Conservation (phyloP, 2,113 vertebrate species). For the Spheniscus mendiculus region DNA sequence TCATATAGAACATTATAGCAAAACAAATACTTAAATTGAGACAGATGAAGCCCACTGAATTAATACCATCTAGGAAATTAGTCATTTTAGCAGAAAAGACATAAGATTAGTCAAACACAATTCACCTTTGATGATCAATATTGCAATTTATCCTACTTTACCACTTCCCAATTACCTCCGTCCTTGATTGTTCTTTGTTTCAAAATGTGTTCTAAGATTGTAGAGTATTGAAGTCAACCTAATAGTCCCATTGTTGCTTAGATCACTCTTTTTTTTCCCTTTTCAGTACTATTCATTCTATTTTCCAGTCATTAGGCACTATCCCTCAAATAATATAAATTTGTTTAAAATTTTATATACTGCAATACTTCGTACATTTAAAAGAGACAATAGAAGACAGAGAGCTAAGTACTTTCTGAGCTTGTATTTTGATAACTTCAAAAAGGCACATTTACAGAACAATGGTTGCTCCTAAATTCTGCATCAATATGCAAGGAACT, state of each 20-base stretch:
- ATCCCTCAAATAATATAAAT: not conserved
- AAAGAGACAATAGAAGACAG: not conserved
- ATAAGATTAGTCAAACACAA: not conserved
- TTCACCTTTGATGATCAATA: not conserved
- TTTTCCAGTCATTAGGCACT: not conserved
- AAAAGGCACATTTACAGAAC: not conserved
- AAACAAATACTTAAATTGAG: not conserved
- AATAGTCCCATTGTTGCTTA: not conserved
- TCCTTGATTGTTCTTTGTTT: not conserved
- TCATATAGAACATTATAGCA: not conserved
- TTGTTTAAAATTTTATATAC: not conserved
- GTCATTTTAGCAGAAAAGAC: not conserved
- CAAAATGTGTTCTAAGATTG: not conserved
- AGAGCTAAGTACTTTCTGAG: not conserved
- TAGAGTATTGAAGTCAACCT: not conserved
- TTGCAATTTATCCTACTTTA: not conserved
- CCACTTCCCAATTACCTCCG: not conserved
- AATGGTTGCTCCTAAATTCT: not conserved
- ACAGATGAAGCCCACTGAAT: not conserved
- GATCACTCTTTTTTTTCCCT: not conserved
- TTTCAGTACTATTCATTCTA: not conserved
- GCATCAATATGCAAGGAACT: not conserved
- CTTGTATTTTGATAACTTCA: not conserved
- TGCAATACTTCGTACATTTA: not conserved
- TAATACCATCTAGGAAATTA: not conserved